Evolutionary conservation across 2,888 invertebrate species (phyloP).

Genomic region (Dilophus febrilis): DNA sequence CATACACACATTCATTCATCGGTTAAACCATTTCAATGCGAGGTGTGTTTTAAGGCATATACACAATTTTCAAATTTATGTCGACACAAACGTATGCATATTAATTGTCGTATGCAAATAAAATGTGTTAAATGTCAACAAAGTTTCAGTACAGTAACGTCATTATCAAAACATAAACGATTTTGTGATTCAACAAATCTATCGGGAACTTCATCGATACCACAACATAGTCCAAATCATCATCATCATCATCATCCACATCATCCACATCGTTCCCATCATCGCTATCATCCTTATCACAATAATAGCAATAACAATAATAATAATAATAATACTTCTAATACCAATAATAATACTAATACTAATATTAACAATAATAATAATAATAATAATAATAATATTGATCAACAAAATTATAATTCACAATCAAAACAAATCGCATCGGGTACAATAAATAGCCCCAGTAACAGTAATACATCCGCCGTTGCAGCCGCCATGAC

Average conservation of each 20-base stretch:
- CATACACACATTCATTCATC: constrained; percentile 98
- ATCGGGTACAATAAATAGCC: constrained; percentile 13
- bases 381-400: constrained; percentile 1
- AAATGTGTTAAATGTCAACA: constrained; percentile 91
- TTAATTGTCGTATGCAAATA: constrained; percentile 81
- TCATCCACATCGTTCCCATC: constrained; percentile 1
- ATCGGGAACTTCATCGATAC: constrained; percentile 15
- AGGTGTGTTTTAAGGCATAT: constrained; percentile 94
- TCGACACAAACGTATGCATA: constrained; percentile 98
- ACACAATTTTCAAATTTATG: constrained; percentile 99
- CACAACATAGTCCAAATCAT: too few species aligned
- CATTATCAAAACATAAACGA: constrained; percentile 86
- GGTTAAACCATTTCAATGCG: constrained; percentile 93
- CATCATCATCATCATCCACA: constrained; percentile 8
- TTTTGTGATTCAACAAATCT: constrained; percentile 73
- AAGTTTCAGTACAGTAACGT: constrained; percentile 79
- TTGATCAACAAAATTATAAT: constrained; percentile 5
- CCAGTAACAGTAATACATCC: constrained; percentile 16
- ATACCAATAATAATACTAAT: background rate
- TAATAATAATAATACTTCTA: constrained; percentile 19
- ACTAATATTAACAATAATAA: constrained; percentile 20
- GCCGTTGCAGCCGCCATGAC: constrained; percentile 27
- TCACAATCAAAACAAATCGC: constrained; percentile 15
- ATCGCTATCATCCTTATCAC: too few species aligned
- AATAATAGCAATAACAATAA: constrained; percentile 21